These are phyloP conservation scores for Morinoia aosen DNA, from an alignment of 2,888 invertebrate genomes.

Conservation along the genomic window DNA sequence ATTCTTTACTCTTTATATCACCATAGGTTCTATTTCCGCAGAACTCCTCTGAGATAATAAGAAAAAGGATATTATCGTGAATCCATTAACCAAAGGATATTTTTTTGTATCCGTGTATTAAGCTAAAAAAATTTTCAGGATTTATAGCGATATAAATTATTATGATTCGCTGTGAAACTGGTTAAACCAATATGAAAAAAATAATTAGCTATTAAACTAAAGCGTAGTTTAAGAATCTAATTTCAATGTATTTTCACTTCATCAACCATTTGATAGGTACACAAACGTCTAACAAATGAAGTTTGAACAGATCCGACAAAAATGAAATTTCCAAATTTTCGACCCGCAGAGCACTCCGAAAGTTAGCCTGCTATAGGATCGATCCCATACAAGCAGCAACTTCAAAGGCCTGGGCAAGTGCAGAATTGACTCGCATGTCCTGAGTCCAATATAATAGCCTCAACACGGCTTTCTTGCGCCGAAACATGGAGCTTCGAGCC, in stretches of 20 bases:
- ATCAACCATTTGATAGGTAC: neutral
- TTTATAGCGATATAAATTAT: too few relatives aligned
- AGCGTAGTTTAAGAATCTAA: too few relatives aligned
- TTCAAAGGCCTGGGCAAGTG: neutral
- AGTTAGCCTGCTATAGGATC: neutral
- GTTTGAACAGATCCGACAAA: neutral
- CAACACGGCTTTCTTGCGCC: slow-evolving; percentile 2
- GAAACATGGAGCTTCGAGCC: neutral
- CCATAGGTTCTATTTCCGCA: too few relatives aligned
- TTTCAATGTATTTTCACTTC: neutral
- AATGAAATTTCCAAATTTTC: neutral
- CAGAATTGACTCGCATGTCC: neutral
- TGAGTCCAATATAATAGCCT: neutral
- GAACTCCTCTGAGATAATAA: too few relatives aligned
- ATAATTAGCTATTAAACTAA: too few relatives aligned
- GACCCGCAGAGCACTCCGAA: neutral
- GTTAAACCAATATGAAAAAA: too few relatives aligned
- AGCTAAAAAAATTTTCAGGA: too few relatives aligned
- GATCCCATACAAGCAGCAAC: neutral
- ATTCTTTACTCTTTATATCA: too few relatives aligned
- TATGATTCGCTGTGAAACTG: neutral
- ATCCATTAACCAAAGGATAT: too few relatives aligned
- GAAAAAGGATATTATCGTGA: too few relatives aligned
- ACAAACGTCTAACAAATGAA: neutral
- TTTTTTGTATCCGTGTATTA: too few relatives aligned